phyloP scores from a whole-genome alignment of 1,140 invertebrate species.

The Platorchestia sp. region DNA sequence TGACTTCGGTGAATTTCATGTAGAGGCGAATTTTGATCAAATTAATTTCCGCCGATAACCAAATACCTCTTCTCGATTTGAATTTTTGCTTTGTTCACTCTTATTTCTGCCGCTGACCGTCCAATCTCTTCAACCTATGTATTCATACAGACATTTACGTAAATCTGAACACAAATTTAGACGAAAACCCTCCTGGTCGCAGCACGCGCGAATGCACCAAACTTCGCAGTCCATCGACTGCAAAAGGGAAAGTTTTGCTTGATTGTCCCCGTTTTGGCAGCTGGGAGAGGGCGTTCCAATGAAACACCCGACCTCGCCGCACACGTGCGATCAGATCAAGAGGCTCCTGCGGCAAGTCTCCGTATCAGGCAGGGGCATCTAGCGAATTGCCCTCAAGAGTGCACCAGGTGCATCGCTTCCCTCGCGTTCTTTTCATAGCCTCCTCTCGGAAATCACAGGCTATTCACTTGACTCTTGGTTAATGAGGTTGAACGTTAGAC shows the following conservation, averaged over 20 bases:
- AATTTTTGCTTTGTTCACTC: too few relatives aligned
- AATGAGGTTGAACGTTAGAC: not conserved
- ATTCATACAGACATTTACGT: not conserved
- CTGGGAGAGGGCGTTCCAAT: not conserved
- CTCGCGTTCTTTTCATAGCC: not conserved
- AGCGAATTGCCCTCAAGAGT: too few relatives aligned
- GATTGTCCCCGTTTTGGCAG: not conserved
- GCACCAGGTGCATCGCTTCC: not conserved
- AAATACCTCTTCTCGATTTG: too few relatives aligned
- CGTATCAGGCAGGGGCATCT: not conserved
- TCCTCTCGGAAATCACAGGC: not conserved
- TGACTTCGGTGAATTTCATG: too few relatives aligned
- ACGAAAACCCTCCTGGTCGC: not conserved
- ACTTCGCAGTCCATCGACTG: not conserved
- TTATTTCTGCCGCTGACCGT: not conserved
- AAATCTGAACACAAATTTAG: not conserved
- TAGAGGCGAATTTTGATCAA: too few relatives aligned
- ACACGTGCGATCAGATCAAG: slow-evolving; percentile 40
- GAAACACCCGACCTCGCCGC: not conserved
- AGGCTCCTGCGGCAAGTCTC: not conserved
- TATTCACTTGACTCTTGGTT: not conserved
- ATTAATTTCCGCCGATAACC: too few relatives aligned
- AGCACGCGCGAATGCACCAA: not conserved
- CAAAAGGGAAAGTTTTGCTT: not conserved
- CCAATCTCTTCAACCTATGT: not conserved